phyloP scores from a whole-genome alignment of 2,113 vertebrate species.

The Plecturocebus donacophilus region DNA sequence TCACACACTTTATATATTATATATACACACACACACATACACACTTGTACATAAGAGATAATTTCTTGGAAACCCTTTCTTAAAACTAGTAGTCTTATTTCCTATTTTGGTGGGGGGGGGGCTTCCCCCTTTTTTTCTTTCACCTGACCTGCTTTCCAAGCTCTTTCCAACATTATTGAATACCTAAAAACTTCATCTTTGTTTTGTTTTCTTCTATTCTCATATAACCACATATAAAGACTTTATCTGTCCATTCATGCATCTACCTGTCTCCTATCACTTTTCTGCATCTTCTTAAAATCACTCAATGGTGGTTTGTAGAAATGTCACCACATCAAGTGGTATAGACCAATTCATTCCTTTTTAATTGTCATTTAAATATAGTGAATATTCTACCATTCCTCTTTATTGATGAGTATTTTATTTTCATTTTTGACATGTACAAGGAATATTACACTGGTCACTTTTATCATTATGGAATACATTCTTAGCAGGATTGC shows the following conservation, averaged over 20 bases:
- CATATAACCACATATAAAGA: not conserved
- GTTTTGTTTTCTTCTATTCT: not conserved
- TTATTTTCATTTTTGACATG: not conserved
- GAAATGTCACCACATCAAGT: not conserved
- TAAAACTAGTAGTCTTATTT: not conserved
- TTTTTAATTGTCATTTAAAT: not conserved
- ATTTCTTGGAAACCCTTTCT: not conserved
- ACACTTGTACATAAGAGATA: not conserved
- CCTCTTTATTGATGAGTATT: not conserved
- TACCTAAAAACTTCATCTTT: not conserved
- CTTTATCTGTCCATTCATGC: not conserved
- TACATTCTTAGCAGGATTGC: not conserved
- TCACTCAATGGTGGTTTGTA: not conserved
- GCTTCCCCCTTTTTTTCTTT: not conserved
- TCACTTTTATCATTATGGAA: not conserved
- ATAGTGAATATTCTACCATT: not conserved
- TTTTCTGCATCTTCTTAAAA: not conserved
- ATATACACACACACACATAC: too few species aligned
- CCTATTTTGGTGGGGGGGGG: not conserved
- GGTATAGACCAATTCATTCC: not conserved
- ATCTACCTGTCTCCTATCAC: not conserved
- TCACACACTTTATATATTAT: not conserved
- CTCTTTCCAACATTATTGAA: not conserved
- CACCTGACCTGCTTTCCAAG: not conserved
- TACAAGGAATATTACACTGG: not conserved